Conservation (phyloP, 2,888 invertebrate species). For the Catonia carolina region DNA sequence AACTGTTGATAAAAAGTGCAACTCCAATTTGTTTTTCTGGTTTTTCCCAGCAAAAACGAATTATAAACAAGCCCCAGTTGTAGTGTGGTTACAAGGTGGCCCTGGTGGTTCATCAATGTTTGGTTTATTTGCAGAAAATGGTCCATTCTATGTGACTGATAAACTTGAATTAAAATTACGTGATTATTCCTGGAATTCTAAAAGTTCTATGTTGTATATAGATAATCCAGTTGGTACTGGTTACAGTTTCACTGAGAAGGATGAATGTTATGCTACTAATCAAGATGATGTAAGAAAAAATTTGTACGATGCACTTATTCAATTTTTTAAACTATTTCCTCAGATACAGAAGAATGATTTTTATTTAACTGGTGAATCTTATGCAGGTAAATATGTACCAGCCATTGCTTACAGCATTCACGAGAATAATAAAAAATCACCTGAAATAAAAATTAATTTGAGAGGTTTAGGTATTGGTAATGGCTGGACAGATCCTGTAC, state of each 20-base stretch:
- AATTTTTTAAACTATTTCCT: conserved; percentile 77
- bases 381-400: conserved; percentile 74
- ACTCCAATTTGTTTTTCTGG: conserved; percentile 48
- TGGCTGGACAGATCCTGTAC: conserved; percentile 69
- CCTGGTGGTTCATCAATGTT: conserved; percentile 73
- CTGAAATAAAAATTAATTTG: conserved; percentile 59
- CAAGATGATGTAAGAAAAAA: conserved; percentile 51
- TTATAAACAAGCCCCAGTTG: conserved; percentile 51
- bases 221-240: conserved; percentile 20
- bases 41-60: conserved; percentile 43
- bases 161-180: too few relatives aligned
- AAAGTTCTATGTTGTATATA: conserved; percentile 4
- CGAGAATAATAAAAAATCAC: conserved; percentile 52
- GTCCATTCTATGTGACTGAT: conserved; percentile 51
- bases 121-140: conserved; percentile 76
- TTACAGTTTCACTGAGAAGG: conserved; percentile 44
- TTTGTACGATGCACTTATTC: conserved; percentile 64
- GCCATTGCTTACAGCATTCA: conserved; percentile 68
- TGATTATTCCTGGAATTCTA: background rate
- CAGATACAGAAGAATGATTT: conserved; percentile 67
- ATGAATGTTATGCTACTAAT: conserved; percentile 46
- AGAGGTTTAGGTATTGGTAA: conserved; percentile 71
- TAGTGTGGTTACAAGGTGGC: conserved; percentile 81
- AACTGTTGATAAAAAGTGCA: conserved; percentile 51
- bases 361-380: conserved; percentile 83